Evolutionary conservation across 2,113 vertebrate genomes (phyloP), one percentile per base, ranked within the genome.

Genomic region (Laticauda colubrina): DNA sequence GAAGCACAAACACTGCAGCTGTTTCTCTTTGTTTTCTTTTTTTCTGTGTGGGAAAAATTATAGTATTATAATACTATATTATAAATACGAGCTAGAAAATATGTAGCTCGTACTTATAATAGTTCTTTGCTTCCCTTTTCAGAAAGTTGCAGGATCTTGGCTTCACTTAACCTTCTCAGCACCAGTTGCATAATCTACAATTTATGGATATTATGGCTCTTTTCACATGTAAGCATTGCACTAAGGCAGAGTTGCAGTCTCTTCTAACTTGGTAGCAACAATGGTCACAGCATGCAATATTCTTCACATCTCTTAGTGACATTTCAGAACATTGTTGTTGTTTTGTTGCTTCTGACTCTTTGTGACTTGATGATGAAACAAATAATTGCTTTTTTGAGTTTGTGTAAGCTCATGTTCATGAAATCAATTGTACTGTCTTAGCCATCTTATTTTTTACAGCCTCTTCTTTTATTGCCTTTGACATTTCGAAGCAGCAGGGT

Each of bases 1-100:
- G 96, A 96, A 97, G 97, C 96, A 97, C 97, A 96, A 95, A 94
- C 94, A n/a, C 96, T 95, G 95, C 93, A 93, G 93, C 91, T 75
- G 34, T 95, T 93, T 93, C 93, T 96, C 95, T 15, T 1, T 96
- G 96, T 81, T 43, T 2, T 43, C 75, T 81, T 81, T 81, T 43
- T 39, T 39, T 39, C 69, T 39, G 1, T 20, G 69, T 3, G 2
- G n/a, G 96, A 96, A 96, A 97, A 95, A 39, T 39, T 39, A 39
- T 39, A 39, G 34, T 39, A 39, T 39, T 39, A 39, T 39, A 39
- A 39, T 39, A 39, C 34, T 39, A 39, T 39, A 39, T 1, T 39
- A 39, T 39, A 39, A 39, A 1, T 39, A 39, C 34, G 34, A 39
- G 34, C 34, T 39, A 91, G 95, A 95, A 96, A 95, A 94, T 95